Evolutionary conservation across 2,113 vertebrate species (phyloP).

Genomic region (Nettapus auritus): DNA sequence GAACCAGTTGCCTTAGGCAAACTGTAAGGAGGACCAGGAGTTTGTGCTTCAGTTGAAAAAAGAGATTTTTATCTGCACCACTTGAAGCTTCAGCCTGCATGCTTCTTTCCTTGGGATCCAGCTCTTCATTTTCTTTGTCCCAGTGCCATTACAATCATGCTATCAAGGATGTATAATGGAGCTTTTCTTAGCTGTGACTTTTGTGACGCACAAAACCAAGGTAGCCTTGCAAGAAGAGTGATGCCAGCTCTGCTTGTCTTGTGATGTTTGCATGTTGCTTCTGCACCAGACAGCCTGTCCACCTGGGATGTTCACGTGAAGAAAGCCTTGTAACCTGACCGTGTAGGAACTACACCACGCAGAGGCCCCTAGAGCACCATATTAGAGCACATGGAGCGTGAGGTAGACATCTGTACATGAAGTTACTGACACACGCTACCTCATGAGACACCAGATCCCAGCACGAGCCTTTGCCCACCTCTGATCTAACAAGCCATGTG

Average conservation of each 20-base stretch:
- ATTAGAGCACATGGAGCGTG: not conserved
- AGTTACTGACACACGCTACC: accelerated
- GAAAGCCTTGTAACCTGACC: not conserved
- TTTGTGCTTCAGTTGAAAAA: not conserved
- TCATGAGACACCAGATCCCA: not conserved
- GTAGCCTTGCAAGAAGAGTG: not conserved
- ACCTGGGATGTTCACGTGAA: accelerated
- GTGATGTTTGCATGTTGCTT: not conserved
- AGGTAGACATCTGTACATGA: not conserved
- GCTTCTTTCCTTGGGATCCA: not conserved
- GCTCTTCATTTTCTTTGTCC: not conserved
- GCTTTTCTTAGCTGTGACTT: not conserved
- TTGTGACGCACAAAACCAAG: not conserved
- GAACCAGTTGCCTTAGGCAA: not conserved
- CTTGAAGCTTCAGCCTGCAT: not conserved
- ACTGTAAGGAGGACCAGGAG: not conserved
- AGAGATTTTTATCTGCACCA: not conserved
- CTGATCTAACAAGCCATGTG: not conserved
- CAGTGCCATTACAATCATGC: not conserved
- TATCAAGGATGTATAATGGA: not conserved
- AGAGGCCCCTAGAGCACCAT: not conserved
- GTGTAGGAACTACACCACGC: not conserved
- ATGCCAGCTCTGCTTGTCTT: not conserved
- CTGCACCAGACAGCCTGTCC: not conserved
- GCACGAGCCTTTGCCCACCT: not conserved